A percentile compares a stretch with the other conserved stretches of the same genome.
phyloP scores from a whole-genome alignment of 2,797 vertebrate genomes.

The Benthosema pterotum region DNA sequence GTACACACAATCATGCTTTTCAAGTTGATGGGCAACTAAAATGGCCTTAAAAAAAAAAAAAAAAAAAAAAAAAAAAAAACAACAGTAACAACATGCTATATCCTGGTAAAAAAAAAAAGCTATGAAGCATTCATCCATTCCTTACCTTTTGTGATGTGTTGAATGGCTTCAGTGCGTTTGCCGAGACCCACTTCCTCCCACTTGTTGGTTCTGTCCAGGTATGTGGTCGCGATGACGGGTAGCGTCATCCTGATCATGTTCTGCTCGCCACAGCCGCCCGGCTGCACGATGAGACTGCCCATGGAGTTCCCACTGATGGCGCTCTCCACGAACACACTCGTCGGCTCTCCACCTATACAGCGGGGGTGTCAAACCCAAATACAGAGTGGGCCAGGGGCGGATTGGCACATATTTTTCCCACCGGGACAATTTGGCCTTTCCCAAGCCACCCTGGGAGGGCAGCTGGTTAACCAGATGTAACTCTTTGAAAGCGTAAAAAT shows the following conservation, averaged over 20 bases:
- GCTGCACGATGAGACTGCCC: constrained; percentile 81
- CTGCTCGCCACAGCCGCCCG: constrained; percentile 85
- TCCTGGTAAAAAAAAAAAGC: not conserved
- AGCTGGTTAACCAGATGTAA: too few relatives aligned
- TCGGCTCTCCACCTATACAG: constrained; percentile 74
- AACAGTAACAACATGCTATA: too few relatives aligned
- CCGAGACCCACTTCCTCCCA: constrained; percentile 83
- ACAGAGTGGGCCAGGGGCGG: too few relatives aligned
- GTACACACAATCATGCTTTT: too few relatives aligned
- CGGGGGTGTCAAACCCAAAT: not conserved
- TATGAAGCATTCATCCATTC: not conserved
- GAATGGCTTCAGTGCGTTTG: constrained; percentile 69
- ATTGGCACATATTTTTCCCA: too few relatives aligned
- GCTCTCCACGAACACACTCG: constrained; percentile 78
- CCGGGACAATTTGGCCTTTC: too few relatives aligned
- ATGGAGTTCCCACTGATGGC: constrained; percentile 78
- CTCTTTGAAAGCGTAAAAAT: too few relatives aligned
- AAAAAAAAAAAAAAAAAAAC: too few relatives aligned
- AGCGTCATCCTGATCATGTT: constrained; percentile 86
- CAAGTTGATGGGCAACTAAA: too few relatives aligned
- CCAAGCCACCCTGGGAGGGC: too few relatives aligned
- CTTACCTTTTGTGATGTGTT: constrained; percentile 82
- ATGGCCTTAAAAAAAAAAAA: too few relatives aligned
- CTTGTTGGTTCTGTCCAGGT: constrained; percentile 85
- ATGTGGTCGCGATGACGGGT: constrained; percentile 84